Conservation (phyloP, 2,797 vertebrate species). For the Steatocranus sp. region DNA sequence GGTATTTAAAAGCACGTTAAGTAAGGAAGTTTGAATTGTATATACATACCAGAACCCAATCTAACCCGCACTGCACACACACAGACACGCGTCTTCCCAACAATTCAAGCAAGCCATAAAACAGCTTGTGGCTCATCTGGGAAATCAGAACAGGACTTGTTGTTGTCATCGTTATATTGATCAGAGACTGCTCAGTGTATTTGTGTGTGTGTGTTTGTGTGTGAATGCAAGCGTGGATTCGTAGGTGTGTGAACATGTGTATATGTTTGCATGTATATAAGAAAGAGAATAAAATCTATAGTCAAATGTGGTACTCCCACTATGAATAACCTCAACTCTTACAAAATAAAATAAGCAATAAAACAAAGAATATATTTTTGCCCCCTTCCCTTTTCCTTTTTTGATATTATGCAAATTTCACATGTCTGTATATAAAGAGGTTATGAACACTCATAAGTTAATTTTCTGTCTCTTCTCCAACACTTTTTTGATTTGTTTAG, state of each 20-base stretch:
- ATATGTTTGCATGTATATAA: background rate
- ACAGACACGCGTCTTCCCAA: background rate
- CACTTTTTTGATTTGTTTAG: background rate
- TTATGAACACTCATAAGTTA: background rate
- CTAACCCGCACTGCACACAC: background rate
- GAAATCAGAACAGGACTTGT: constrained; percentile 54
- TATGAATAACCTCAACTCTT: background rate
- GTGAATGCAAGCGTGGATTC: background rate
- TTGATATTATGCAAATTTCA: background rate
- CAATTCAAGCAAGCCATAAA: constrained; percentile 42
- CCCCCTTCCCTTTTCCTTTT: background rate
- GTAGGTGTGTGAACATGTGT: background rate
- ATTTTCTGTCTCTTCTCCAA: background rate
- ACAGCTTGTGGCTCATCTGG: constrained; percentile 55
- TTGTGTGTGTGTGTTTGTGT: background rate
- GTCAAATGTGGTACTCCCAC: constrained; percentile 5
- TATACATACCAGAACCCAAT: background rate
- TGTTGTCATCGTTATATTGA: constrained; percentile 47
- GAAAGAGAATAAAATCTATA: background rate
- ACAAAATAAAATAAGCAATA: background rate
- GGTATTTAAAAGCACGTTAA: background rate
- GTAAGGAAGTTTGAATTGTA: background rate
- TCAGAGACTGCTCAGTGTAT: constrained; percentile 4
- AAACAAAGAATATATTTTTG: background rate
- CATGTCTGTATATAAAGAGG: background rate